Base-by-base conservation (phyloP, 2,113 vertebrate species). In the Pygoscelis antarcticus region DNA sequence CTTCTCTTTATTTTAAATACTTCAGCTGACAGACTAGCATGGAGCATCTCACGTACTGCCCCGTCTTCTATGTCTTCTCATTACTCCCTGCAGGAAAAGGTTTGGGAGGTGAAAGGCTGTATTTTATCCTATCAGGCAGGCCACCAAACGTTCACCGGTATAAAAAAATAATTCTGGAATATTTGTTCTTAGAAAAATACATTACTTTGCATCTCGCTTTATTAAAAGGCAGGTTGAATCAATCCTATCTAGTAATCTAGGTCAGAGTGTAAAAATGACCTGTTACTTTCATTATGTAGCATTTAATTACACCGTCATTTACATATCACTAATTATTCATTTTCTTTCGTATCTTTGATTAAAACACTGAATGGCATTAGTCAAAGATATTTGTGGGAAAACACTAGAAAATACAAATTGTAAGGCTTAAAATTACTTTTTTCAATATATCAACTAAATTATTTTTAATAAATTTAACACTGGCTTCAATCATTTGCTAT, bases 171-270 rank as follows among this genome's bases (percentile, higher is more conserved):
- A 51, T 54, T 30, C 44, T 54, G n/a, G 38, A 47, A 42, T 75
- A 54, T 64, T n/a, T 75, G 17, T 55, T 60, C 55, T 80, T 80
- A n/a, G 68, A 47, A 83, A 64, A 80, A 66, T 17, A 38, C 40
- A 55, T 38, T 49, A 15, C 47, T 68, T 77, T 36, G 64, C 62
- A 52, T 57, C 40, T 42, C 49, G 88, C 29, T 72, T 84, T 84
- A 95, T 89, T 91, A 95, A 93, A 93, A 84, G 74, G 61, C 68
- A 64, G 44, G 66, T 26, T 36, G 87, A 87, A 78, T 70, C 83
- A 70, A 87, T 80, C 26, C 0, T 52, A 93, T 89, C 87, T 83
- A 27, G 19, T 23, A 19, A 93, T 95, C 79, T 55, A 75, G 83
- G 83, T 60, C 69, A 77, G 69, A n/a, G 51, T 11, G 34, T 57